Percentiles rank a stretch among this genome's conserved stretches.
Evolutionary conservation across 2,888 invertebrate species (phyloP).

Genomic region (Agapostemon virescens): DNA sequence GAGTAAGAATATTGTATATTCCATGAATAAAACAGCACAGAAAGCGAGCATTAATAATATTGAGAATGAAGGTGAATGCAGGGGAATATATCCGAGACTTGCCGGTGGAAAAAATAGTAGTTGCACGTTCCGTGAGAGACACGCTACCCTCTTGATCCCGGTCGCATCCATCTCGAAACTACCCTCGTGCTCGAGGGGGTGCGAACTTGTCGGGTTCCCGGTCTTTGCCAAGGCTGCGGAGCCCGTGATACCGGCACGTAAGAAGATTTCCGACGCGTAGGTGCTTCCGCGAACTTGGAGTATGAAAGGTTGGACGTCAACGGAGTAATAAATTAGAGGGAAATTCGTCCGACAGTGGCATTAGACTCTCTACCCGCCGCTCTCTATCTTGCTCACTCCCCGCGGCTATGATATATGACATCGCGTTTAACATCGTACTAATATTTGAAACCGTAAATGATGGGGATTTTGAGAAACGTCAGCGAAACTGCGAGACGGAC

Average conservation of each 20-base stretch:
- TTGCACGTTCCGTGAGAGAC: slow-evolving; percentile 57
- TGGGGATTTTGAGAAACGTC: slow-evolving; percentile 5
- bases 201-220: slow-evolving; percentile 35
- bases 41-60: not conserved
- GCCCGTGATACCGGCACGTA: slow-evolving; percentile 54
- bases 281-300: slow-evolving; percentile 45
- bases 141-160: slow-evolving; percentile 31
- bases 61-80: not conserved
- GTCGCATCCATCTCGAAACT: slow-evolving; percentile 19
- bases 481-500: not conserved
- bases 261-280: slow-evolving; percentile 60
- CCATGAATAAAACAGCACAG: not conserved
- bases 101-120: slow-evolving; percentile 67
- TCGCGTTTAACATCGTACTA: slow-evolving; percentile 27
- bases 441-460: slow-evolving; percentile 46
- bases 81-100: not conserved
- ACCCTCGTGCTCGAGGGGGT: not conserved
- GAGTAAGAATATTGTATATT: not conserved
- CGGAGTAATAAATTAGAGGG: slow-evolving; percentile 60
- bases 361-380: slow-evolving; percentile 35
- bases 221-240: slow-evolving; percentile 47
- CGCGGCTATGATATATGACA: slow-evolving; percentile 37
- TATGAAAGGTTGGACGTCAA: slow-evolving; percentile 56
- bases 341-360: slow-evolving; percentile 53
- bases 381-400: slow-evolving; percentile 8